Percentiles rank a stretch among this genome's conserved stretches.
Evolutionary conservation across 2,888 invertebrate genomes (phyloP).

Genomic region (Eupithecia subfuscata): DNA sequence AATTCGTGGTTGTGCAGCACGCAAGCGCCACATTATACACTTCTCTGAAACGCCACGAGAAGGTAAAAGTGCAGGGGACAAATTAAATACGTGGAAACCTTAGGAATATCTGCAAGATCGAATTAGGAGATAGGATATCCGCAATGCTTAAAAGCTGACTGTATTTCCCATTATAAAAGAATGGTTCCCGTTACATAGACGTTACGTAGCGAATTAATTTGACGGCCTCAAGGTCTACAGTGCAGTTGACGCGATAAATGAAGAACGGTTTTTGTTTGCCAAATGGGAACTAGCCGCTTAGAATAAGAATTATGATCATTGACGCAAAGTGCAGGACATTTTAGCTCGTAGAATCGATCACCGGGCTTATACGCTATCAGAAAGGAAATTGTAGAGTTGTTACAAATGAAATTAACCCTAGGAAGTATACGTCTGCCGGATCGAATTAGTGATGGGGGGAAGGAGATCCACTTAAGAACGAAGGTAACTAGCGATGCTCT

Average conservation of each 20-base stretch:
- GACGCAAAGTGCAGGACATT: background rate
- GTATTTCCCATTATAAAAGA: background rate
- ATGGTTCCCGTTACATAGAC: background rate
- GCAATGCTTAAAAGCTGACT: background rate
- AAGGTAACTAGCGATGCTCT: no score
- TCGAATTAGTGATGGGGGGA: no score
- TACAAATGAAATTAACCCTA: no score
- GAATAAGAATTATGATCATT: no score
- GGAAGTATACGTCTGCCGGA: no score
- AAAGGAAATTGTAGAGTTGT: background rate
- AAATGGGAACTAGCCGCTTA: no score
- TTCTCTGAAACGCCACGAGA: slow-evolving; percentile 32
- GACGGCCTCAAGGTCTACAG: background rate
- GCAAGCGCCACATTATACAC: slow-evolving; percentile 35
- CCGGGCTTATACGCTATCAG: background rate
- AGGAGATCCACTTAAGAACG: no score
- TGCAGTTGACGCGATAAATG: background rate
- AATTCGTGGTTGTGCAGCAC: slow-evolving; percentile 22
- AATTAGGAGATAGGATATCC: background rate
- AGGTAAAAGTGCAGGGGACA: background rate
- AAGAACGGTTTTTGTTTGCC: background rate
- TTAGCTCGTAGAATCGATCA: background rate
- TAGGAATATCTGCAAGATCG: background rate
- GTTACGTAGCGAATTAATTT: background rate
- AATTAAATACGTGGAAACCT: background rate